Conservation (phyloP, 2,888 invertebrate species). For the Caenorhabditis sp. region DNA sequence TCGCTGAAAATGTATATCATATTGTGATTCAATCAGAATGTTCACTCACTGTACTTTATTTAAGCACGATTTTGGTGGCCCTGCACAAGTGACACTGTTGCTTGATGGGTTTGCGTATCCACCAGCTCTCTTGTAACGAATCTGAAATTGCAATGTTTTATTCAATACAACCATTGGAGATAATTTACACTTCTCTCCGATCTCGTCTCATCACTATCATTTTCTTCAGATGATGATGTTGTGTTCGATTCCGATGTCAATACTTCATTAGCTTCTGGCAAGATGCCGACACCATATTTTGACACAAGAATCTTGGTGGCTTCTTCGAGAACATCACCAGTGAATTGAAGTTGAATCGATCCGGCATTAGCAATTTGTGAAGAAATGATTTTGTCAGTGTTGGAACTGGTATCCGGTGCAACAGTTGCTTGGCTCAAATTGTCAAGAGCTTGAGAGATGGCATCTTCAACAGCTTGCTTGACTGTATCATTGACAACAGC, state of each 20-base stretch:
- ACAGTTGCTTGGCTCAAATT: background rate
- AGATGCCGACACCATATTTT: slow-evolving; percentile 27
- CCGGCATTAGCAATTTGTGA: slow-evolving; percentile 35
- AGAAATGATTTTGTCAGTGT: slow-evolving; percentile 9
- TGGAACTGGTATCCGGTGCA: background rate
- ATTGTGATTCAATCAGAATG: too few relatives aligned
- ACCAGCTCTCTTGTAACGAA: background rate
- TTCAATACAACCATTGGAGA: background rate
- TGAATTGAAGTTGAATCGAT: slow-evolving; percentile 28
- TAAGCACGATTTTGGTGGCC: too few relatives aligned
- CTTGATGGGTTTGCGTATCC: background rate
- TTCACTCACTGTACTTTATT: too few relatives aligned
- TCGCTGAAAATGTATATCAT: slow-evolving; percentile 18
- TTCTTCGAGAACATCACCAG: slow-evolving; percentile 30
- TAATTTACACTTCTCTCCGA: slow-evolving; percentile 1
- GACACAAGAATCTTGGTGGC: slow-evolving; percentile 31
- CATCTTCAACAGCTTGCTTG: background rate
- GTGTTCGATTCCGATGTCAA: background rate
- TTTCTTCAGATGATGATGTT: background rate
- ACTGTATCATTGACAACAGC: background rate
- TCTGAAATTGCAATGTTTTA: background rate
- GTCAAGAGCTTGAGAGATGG: background rate
- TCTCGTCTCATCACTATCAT: background rate
- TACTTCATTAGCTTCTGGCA: slow-evolving; percentile 29
- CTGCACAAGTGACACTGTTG: slow-evolving; percentile 10